Evolutionary conservation across 2,888 invertebrate genomes (phyloP).

Genomic region (Xanthia togata): DNA sequence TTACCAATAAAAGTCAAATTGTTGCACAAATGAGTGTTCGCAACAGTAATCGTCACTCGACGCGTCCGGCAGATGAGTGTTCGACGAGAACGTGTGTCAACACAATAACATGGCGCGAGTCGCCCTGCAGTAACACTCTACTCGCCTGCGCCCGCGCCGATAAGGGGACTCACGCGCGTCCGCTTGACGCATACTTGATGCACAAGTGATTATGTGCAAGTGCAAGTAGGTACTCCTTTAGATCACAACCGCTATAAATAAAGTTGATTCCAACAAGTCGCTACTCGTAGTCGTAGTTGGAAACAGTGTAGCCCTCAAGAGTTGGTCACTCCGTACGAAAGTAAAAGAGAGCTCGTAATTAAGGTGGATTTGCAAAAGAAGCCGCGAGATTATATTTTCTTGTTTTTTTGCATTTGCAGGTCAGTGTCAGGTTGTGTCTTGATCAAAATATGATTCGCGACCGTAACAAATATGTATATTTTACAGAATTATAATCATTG

Average conservation of each 20-base stretch:
- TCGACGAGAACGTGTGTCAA: slow-evolving; percentile 10
- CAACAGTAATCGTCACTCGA: background rate
- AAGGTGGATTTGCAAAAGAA: too few relatives aligned
- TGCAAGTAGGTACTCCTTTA: slow-evolving; percentile 3
- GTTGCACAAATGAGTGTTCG: slow-evolving; percentile 14
- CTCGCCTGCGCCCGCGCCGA: background rate
- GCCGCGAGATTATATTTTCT: too few relatives aligned
- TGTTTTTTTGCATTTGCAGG: too few relatives aligned
- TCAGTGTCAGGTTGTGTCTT: too few relatives aligned
- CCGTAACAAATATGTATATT: too few relatives aligned
- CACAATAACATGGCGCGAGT: slow-evolving; percentile 7
- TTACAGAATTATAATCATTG: too few relatives aligned
- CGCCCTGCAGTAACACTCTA: background rate
- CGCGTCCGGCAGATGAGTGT: slow-evolving; percentile 20
- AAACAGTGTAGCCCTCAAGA: background rate
- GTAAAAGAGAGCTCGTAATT: background rate
- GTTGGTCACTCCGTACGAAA: background rate
- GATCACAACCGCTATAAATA: background rate
- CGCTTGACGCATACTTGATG: slow-evolving; percentile 2
- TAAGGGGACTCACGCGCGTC: slow-evolving; percentile 13
- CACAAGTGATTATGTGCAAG: background rate
- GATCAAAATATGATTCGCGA: too few relatives aligned
- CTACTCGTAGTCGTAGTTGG: background rate
- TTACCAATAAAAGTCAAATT: background rate
- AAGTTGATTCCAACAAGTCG: background rate